Evolutionary conservation across 2,888 invertebrate genomes (phyloP), one percentile per base, ranked within the genome.

Genomic region (Leuctra nigra): DNA sequence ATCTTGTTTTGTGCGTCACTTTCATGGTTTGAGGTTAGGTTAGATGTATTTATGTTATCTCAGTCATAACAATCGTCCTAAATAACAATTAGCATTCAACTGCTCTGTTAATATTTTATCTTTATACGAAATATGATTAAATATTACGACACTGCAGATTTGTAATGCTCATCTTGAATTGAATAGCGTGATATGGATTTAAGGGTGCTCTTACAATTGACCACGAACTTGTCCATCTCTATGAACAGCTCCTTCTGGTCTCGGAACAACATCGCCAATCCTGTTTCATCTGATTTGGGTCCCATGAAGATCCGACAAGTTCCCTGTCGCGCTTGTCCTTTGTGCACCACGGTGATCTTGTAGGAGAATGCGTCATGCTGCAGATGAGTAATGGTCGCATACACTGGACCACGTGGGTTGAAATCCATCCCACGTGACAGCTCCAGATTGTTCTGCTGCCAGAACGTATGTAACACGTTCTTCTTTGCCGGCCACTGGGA

Each of bases 241-340:
- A 86, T 77, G 78, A 86, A 83, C 50, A 83, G 70, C 9, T 74
- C 69, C 54, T 82, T 75, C 70, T 87, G 86, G 47, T 83, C 81
- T 6, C 77, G 70, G 63, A 83, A 77, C n/a, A 70, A 64, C 77
- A 84, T 82, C 1, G 77, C 75, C 35, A 81, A 73, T 57, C 82
- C 82, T 50, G 83, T 77, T 68, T 85, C 85, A 66, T 86, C 83
- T 29, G 67, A 63, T n/a, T 76, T 77, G 0, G 88, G 86, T 0
- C 82, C 84, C 63, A 86, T 66, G 75, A 84, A 87, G 63, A 87
- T 78, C 7, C 87, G 79, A 59, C 83, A 79, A 0, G 84, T 87
- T 24, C 84, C 86, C 68, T 74, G 74, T 35, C 36, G 16, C 24
- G 29, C 48, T 14, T 39, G n/a, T 52, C 39, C 52, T 4, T 16